Base-by-base conservation (phyloP, 1,140 invertebrate genomes). In the Neodiprion virginianus region DNA sequence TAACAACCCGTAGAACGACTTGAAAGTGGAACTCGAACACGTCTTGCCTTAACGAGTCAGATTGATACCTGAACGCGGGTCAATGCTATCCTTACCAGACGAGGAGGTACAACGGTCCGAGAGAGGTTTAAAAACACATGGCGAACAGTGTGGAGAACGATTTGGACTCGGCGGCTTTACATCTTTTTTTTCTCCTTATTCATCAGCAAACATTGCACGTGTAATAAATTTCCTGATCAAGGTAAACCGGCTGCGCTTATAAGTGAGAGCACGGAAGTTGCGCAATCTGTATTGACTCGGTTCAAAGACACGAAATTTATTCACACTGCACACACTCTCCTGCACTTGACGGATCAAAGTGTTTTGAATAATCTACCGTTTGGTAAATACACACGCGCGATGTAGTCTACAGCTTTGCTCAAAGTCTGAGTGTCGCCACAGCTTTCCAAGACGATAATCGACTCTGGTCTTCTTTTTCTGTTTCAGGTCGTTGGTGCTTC, bases 401-500 rank as follows among this genome's bases (percentile, higher is more conserved):
- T 21, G 17, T 21, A 21, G 17, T 21, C 17, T 21, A 21, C 17
- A 21, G 17, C 17, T 0, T 21, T 21, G n/a, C 11, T 11, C 49
- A 48, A 48, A 70, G 40, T 14, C 40, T 5, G 67, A 68, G 40
- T 14, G 1, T 53, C 53, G 23, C n/a, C 48, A 17, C 50, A n/a
- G 65, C 65, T 11, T 10, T 14, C 17, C 3, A 11, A 73, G 12
- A 11, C 9, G 17, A 47, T 67, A 73, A 71, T 67, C 50, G 1
- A 67, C 17, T 17, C 66, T 11, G 12, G 14, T 14, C 7, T 50
- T 66, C 76, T 74, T 75, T 74, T 71, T 50, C 61, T 76, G 71
- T 88, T 88, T 67, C 85, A 89, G 88, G 85, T 89, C 82, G 83
- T 85, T 87, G 87, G 87, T 87, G 85, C 81, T 89, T 73, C 79